These are phyloP conservation scores for Drosophila kuntzei DNA, from an alignment of 2,888 invertebrate genomes.

Conservation along the genomic window DNA sequence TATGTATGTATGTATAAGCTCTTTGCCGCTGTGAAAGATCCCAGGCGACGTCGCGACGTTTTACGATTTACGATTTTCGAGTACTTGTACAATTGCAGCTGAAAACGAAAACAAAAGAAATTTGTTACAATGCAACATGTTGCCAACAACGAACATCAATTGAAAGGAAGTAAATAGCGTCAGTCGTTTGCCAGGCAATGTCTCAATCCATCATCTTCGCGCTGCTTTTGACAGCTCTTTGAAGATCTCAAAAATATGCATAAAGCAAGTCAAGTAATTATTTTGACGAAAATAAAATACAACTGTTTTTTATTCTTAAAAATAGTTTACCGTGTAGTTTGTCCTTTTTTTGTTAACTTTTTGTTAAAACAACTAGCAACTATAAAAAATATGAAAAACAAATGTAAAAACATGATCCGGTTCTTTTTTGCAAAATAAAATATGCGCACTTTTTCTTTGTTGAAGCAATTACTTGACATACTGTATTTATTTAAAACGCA, in stretches of 20 bases:
- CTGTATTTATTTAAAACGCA: neutral
- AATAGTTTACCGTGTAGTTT: too few relatives aligned
- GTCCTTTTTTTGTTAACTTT: too few relatives aligned
- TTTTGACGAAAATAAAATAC: too few relatives aligned
- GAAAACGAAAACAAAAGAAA: slow-evolving; percentile 41
- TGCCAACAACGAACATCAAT: slow-evolving; percentile 32
- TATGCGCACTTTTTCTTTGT: too few relatives aligned
- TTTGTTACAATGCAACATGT: slow-evolving; percentile 37
- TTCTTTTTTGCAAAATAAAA: too few relatives aligned
- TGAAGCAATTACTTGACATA: too few relatives aligned
- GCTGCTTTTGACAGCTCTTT: slow-evolving; percentile 20
- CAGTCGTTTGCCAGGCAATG: slow-evolving; percentile 16
- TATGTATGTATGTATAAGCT: slow-evolving; percentile 35
- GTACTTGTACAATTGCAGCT: slow-evolving; percentile 7
- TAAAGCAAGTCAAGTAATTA: neutral
- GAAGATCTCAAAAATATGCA: slow-evolving; percentile 2
- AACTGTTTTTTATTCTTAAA: too few relatives aligned
- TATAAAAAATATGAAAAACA: too few relatives aligned
- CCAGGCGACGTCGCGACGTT: slow-evolving; percentile 27
- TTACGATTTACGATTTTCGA: slow-evolving; percentile 35
- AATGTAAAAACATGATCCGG: too few relatives aligned
- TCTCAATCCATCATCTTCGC: slow-evolving; percentile 27
- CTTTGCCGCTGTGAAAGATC: slow-evolving; percentile 30
- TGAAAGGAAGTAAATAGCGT: slow-evolving; percentile 28
- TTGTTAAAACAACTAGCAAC: too few relatives aligned